phyloP scores from a whole-genome alignment of 2,888 invertebrate genomes.

The Neoaliturus tenellus region DNA sequence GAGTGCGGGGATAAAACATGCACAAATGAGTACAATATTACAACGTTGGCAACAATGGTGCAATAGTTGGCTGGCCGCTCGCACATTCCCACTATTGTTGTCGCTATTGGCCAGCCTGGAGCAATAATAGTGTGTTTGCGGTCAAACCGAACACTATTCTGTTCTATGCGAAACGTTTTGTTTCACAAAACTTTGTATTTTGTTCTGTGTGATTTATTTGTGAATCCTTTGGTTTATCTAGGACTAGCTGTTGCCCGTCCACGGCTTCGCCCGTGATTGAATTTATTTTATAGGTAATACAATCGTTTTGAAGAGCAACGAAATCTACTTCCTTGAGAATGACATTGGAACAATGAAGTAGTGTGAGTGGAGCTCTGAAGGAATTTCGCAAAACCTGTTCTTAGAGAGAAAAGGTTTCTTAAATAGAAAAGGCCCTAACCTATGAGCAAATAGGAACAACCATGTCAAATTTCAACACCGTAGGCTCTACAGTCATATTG shows the following conservation, averaged over 20 bases:
- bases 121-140: not conserved
- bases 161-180: not conserved
- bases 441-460: too few species aligned
- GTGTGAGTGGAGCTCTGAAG: too few species aligned
- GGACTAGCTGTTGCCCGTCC: not conserved
- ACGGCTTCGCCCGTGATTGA: too few species aligned
- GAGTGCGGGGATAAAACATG: not conserved
- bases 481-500: too few species aligned
- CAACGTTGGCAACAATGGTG: not conserved
- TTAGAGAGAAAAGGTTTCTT: too few species aligned
- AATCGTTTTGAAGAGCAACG: too few species aligned
- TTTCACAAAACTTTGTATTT: not conserved
- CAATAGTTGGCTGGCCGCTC: not conserved
- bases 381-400: too few species aligned
- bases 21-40: conserved; percentile 32
- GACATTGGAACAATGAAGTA: too few species aligned
- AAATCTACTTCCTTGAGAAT: too few species aligned
- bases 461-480: too few species aligned
- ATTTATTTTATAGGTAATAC: too few species aligned
- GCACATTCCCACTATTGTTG: not conserved
- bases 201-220: not conserved
- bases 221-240: not conserved
- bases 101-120: not conserved
- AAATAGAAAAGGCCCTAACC: too few species aligned
- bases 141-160: not conserved